Conservation (phyloP, 2,797 vertebrate genomes). For the Manis pentadactyla region DNA sequence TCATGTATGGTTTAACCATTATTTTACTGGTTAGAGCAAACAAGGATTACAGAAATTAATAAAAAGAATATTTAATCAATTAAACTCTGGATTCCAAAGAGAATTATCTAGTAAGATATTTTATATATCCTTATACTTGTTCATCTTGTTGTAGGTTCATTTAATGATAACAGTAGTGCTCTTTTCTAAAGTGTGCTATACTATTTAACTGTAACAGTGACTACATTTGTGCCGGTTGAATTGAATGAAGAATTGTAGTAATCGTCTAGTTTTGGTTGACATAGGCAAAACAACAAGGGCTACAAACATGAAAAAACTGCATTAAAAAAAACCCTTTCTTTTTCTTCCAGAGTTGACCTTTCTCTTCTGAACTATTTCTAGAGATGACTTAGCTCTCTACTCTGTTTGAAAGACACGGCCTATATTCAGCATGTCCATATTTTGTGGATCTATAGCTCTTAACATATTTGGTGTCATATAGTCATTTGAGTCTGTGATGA, state of each 20-base stretch:
- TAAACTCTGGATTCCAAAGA: constrained; percentile 83
- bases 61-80: constrained; percentile 84
- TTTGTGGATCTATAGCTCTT: constrained; percentile 43
- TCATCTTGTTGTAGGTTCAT: constrained; percentile 76
- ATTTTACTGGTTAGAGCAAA: constrained; percentile 83
- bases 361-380: constrained; percentile 37
- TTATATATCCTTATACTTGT: constrained; percentile 78
- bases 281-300: not conserved
- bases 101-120: constrained; percentile 84
- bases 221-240: not conserved
- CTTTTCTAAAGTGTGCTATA: constrained; percentile 56
- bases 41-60: constrained; percentile 84
- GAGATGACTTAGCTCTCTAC: not conserved
- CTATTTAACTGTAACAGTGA: not conserved
- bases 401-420: not conserved
- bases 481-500: constrained; percentile 9
- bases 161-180: constrained; percentile 66
- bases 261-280: constrained; percentile 9
- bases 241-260: constrained; percentile 17
- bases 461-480: constrained; percentile 9
- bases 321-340: not conserved
- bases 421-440: not conserved
- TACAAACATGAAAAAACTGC: not conserved
- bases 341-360: constrained; percentile 20
- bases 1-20: constrained; percentile 76